Evolutionary conservation across 53 echinoderm and acorn worm genomes (phyloP).

Genomic region (Henricia sp.): DNA sequence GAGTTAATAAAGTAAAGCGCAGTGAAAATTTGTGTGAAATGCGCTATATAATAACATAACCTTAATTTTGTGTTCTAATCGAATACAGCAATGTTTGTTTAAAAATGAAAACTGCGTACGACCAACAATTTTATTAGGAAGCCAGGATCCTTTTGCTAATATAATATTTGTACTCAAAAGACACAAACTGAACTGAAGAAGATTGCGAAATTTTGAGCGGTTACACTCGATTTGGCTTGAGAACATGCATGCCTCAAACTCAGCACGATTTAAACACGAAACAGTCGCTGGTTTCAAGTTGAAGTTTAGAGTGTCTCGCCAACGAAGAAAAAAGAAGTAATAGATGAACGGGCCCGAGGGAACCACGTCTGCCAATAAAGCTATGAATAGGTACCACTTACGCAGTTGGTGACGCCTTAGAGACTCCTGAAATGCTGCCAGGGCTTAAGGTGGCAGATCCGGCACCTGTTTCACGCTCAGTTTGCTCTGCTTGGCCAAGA

Average conservation of each 20-base stretch:
- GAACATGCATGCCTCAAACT: background rate
- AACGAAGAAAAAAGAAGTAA: background rate
- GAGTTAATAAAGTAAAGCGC: no score
- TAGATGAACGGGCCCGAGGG: slow-evolving; percentile 29
- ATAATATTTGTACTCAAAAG: no score
- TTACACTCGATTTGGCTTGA: no score
- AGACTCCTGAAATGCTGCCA: slow-evolving; percentile 6
- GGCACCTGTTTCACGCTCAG: slow-evolving; percentile 21
- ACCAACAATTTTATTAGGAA: no score
- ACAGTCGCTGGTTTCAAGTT: background rate
- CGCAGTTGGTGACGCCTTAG: slow-evolving; percentile 28
- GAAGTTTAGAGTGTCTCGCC: background rate
- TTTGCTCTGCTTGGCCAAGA: slow-evolving; percentile 3
- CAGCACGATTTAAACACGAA: background rate
- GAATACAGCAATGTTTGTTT: no score
- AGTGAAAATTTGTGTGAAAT: no score
- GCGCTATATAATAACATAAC: no score
- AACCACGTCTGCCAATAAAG: slow-evolving; percentile 24
- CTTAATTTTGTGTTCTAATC: no score
- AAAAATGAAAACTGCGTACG: no score
- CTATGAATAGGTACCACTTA: slow-evolving; percentile 32
- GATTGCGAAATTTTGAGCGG: no score
- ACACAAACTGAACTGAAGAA: no score
- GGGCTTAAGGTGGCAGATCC: slow-evolving; percentile 1
- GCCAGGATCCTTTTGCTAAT: no score